Evolutionary conservation across 2,113 vertebrate species (phyloP).

Genomic region (Lasiurus borealis): DNA sequence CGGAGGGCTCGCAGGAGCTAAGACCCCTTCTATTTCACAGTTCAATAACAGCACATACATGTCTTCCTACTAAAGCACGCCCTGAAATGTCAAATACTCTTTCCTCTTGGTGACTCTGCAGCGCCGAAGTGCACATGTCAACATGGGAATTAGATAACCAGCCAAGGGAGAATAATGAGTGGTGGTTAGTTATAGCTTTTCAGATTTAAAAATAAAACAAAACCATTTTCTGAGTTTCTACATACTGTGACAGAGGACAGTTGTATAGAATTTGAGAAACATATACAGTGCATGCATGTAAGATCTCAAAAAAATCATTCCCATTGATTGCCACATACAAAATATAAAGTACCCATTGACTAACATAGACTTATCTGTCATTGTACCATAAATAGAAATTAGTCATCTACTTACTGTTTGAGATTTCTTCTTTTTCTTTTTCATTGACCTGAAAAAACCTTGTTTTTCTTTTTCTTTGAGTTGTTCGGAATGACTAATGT

Average conservation of each 20-base stretch:
- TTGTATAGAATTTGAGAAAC: constrained; percentile 54
- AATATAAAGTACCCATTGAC: constrained; percentile 64
- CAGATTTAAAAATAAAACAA: constrained; percentile 63
- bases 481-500: constrained; percentile 93
- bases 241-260: constrained; percentile 33
- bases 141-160: constrained; percentile 34
- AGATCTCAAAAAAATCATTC: constrained; percentile 53
- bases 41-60: constrained; percentile 18
- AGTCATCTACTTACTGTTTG: constrained; percentile 92
- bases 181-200: constrained; percentile 64
- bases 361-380: constrained; percentile 1
- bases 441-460: constrained; percentile 99
- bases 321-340: neutral
- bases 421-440: constrained; percentile 99
- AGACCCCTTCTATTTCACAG: neutral
- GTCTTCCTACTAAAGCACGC: constrained; percentile 52
- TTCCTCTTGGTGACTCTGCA: neutral
- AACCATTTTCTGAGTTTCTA: constrained; percentile 52
- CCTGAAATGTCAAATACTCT: constrained; percentile 55
- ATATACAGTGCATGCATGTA: constrained; percentile 9
- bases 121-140: constrained; percentile 35
- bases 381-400: constrained; percentile 69
- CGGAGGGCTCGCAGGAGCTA: neutral
- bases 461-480: constrained; percentile 99
- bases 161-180: constrained; percentile 43